phyloP scores from a whole-genome alignment of 2,113 vertebrate genomes.

The Hystrix cristata region DNA sequence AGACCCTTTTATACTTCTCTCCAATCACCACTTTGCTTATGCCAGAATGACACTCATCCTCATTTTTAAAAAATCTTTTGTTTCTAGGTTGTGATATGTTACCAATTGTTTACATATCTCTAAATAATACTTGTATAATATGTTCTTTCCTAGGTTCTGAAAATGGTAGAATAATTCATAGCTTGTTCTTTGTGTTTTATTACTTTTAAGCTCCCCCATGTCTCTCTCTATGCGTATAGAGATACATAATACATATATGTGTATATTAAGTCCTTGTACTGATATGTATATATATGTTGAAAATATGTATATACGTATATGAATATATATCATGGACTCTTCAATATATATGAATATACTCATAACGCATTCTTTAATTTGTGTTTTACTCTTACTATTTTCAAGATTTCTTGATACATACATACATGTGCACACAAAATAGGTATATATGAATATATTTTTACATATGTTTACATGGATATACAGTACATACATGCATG shows the following conservation, averaged over 20 bases:
- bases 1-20: neutral
- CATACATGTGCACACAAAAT: neutral
- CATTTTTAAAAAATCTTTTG: neutral
- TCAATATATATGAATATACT: neutral
- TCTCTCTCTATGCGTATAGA: no score
- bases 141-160: neutral
- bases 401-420: neutral
- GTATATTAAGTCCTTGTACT: neutral
- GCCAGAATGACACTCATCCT: neutral
- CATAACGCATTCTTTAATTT: neutral
- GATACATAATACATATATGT: no score
- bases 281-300: neutral
- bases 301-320: neutral
- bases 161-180: constrained; percentile 7
- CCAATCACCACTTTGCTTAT: neutral
- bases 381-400: neutral
- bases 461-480: neutral
- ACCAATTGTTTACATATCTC: neutral
- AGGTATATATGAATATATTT: neutral
- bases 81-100: neutral
- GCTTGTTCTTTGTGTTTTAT: neutral
- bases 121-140: neutral
- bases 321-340: neutral
- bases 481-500: neutral
- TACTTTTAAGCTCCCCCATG: neutral